Base-by-base conservation (phyloP, 2,888 invertebrate species). In the Ernsta delagoae region DNA sequence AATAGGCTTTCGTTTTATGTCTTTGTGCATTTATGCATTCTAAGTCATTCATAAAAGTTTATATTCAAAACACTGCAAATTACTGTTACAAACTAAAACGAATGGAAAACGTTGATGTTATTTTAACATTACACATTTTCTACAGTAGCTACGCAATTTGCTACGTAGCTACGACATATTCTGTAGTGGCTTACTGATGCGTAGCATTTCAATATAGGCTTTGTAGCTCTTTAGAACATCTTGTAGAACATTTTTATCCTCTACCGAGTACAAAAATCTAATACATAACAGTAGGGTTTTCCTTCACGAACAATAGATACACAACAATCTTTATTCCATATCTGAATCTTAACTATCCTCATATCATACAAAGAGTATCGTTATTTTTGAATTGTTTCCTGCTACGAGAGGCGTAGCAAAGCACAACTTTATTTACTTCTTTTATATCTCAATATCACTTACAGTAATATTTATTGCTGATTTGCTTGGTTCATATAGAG, bases 391-490 rank as follows among this genome's bases (percentile, higher is more conserved):
- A 57, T 57, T 57, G 57, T 36, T 57, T 36, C 36, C 57, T 12
- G 57, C 57, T 36, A 57, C 36, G 50, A 50, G 16, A 50, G 36
- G 1, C 36, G 36, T 36, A 36, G 50, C 50, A 8, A 34, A 39
- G 7, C 36, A 36, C 12, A 57, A 36, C 16, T 36, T 57, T 57
- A 57, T 57, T 57, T 36, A n/a, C n/a, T 36, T 36, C 3, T 57
- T 5, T 39, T 57, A 39, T 36, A 11, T 9, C 34, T 57, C 6
- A 57, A 4, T 57, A 57, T 57, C 7, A n/a, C 57, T 57, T 39
- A 39, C n/a, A 7, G 34, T 57, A 11, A 36, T n/a, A 57, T 57
- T 36, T 39, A 57, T 57, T 57, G 36, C 57, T 57, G 57, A 57
- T 39, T 57, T 57, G 7, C 34, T 57, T 57, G 57, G 39, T 57